Conservation (phyloP, 2,113 vertebrate genomes). For the Sturnus vulgaris region DNA sequence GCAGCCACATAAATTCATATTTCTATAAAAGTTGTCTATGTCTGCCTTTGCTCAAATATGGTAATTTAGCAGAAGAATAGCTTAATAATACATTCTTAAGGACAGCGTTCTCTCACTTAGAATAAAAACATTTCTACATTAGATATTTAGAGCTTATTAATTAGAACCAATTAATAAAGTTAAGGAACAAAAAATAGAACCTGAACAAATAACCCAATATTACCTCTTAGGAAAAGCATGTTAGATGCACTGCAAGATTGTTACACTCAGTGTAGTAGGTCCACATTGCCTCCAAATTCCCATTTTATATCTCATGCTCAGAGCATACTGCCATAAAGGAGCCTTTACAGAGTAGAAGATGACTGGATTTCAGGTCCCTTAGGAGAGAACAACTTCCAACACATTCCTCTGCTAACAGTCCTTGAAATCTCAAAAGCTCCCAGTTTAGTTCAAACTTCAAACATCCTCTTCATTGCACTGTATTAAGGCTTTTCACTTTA, state of each 20-base stretch:
- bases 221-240: background rate
- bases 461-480: background rate
- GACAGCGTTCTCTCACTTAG: background rate
- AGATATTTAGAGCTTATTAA: background rate
- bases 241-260: background rate
- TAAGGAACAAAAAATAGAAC: background rate
- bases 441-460: background rate
- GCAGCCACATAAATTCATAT: background rate
- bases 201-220: background rate
- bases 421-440: background rate
- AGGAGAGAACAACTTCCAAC: background rate
- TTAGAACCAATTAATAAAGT: background rate
- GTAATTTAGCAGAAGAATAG: background rate
- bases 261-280: background rate
- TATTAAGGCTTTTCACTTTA: background rate
- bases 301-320: background rate
- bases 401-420: background rate
- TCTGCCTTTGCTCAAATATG: background rate
- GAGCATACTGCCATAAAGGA: background rate
- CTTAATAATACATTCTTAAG: background rate
- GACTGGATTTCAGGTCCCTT: background rate
- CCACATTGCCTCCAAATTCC: background rate
- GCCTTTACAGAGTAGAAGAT: background rate
- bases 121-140: background rate
- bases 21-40: background rate